Evolutionary conservation across 2,113 vertebrate genomes (phyloP), one percentile per base, ranked within the genome.

Genomic region (Rhadina sibilatrix): DNA sequence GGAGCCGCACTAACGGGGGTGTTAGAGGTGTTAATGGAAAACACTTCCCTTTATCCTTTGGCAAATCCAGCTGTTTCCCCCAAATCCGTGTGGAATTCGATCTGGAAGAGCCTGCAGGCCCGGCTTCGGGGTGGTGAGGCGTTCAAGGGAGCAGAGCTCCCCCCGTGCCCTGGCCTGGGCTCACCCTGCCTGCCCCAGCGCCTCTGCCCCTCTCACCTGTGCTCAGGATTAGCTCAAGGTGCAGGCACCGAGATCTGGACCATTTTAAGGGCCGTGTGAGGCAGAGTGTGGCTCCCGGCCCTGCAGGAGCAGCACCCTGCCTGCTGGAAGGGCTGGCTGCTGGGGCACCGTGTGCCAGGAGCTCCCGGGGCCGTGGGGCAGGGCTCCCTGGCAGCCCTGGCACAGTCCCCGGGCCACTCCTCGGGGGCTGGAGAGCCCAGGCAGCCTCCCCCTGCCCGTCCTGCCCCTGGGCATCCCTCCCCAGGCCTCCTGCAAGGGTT

Each of bases 11-110:
- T 64, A 27, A 61, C 8, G 2, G 69, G 54, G 60, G 72, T 89
- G 90, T 89, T 44, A n/a, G 92, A 95, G 27, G 82, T 89, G 90
- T 57, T 96, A 96, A 96, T 93, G 85, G 92, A 49, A 93, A 94
- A 88, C 90, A 93, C 79, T 92, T 88, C 10, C 69, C 90, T 83
- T 89, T 37, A 44, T 90, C 68, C 75, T 60, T 64, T 53, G 69
- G 56, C 44, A 83, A 74, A 92, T 60, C 79, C 77, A 89, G 71
- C 85, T 92, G 64, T 86, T 95, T 76, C 72, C 69, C 53, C 44
- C 52, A 17, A 56, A 68, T 38, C 75, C 37, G 60, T 1, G 37
- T 15, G 80, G 76, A 60, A 89, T 81, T 80, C 30, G 30, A 47
- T 40, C 50, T 59, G 57, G 57, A 28, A 35, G 37, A 42, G 46